Base-by-base conservation (phyloP, 2,113 vertebrate species). In the Protomyctophum bolini region DNA sequence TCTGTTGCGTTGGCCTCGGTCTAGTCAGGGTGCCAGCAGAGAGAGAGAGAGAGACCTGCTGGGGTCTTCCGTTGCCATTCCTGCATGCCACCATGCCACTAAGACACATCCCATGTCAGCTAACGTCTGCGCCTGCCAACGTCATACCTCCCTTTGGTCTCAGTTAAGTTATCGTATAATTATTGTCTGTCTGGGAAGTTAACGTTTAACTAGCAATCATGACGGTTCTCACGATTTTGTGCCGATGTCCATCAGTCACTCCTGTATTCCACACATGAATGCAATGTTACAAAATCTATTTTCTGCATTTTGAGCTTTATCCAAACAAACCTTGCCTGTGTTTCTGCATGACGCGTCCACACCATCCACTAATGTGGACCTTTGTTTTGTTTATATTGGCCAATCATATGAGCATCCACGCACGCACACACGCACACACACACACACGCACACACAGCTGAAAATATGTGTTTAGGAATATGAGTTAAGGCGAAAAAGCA, bases 1-100 rank as follows among this genome's bases (percentile, higher is more conserved):
- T 72, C 68, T 51, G 7, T 63, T 28, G 11, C 60, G 62, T 69
- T 48, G n/a, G 54, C 56, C 68, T 70, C 10, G 62, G 51, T 76
- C 46, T 47, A 69, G 28, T 73, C 72, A 33, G 9, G 75, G 81
- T 84, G 82, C 77, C 77, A 84, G 72, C 66, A 66, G 68, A 68
- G 15, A 77, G 51, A 60, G 21, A 28, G 58, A 46, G 21, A 58
- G 10, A 51, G 46, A 64, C 50, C 57, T 64, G 61, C 55, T 73
- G 29, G 55, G 63, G 70, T 76, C 50, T 15, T 49, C 33, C n/a
- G 49, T 63, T 73, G 64, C 70, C 82, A 68, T 71, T 69, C 50
- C 49, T 71, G 47, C n/a, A 50, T 80, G 70, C 64, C 58, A 77
- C 28, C 54, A 33, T 60, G 81, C 60, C 75, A 71, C 52, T 41